These are phyloP conservation scores for Villa cingulata DNA, from an alignment of 2,888 invertebrate species.

Conservation along the genomic window DNA sequence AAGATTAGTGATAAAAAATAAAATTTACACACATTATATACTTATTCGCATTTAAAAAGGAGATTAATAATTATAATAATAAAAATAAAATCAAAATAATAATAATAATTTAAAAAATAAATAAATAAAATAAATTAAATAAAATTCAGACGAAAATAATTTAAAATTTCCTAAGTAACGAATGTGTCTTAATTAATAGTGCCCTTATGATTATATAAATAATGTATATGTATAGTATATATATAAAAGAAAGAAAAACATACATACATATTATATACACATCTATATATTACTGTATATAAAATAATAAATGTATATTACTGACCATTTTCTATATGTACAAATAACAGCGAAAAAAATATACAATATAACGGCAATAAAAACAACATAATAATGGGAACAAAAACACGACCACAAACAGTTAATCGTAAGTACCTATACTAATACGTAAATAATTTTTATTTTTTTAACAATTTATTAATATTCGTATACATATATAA, in stretches of 20 bases:
- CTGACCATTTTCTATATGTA: not conserved
- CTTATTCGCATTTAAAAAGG: no score
- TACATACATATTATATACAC: not conserved
- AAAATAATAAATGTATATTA: no score
- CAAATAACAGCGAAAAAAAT: no score
- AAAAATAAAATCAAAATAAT: no score
- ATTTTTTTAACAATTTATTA: not conserved
- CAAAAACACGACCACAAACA: conserved; percentile 13
- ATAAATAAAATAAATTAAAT: no score
- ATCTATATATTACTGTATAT: no score
- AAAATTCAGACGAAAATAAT: no score
- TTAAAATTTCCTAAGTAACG: conserved; percentile 1
- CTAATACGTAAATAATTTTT: no score
- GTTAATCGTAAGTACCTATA: conserved; percentile 10
- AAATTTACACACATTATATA: no score
- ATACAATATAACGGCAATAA: not conserved
- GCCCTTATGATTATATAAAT: conserved; percentile 10
- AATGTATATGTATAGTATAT: not conserved
- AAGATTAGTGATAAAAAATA: no score
- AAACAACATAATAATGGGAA: conserved; percentile 11
- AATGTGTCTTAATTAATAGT: conserved; percentile 14
- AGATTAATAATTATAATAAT: no score
- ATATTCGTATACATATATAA: not conserved
- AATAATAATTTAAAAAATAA: no score
- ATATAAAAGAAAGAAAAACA: not conserved